Evolutionary conservation across 2,113 vertebrate genomes (phyloP), one percentile per base, ranked within the genome.

Genomic region (Hippocampus guttulatus): DNA sequence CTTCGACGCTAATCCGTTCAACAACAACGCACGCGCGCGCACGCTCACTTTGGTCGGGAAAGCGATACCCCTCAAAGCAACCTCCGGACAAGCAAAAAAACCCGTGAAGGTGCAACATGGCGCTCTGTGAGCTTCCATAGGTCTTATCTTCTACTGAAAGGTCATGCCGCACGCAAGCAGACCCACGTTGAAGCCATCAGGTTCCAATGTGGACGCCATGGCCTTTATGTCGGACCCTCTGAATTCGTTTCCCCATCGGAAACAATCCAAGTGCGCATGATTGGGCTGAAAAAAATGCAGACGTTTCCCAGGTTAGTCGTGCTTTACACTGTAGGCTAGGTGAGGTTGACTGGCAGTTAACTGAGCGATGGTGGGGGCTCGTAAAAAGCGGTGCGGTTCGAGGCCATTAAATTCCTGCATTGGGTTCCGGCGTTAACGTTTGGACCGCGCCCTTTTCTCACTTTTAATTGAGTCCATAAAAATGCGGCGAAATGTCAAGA

Each of bases 51-150:
- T 30, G 25, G 30, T 25, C 25, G 51, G 78, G 68, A 73, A 77
- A 57, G 51, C 25, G 71, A 75, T 57, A 57, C 76, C 51, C 68
- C 64, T 55, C 58, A 65, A 61, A 68, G 74, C 62, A 70, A 64
- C 54, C 69, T 49, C 72, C 25, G 69, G 71, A 80, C 66, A 68
- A 79, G 68, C 45, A 33, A 64, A 57, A 73, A 68, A 65, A 21
- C 67, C 69, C 51, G 5, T 69, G 69, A 75, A 83, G 84, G 63
- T 82, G 79, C 58, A 38, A 84, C 74, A 54, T 76, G 64, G 75
- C 67, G 40, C 78, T 14, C 67, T 63, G 64, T 75, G 61, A 11
- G 64, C 61, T 87, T 83, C 65, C 78, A 3, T 14, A 74, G 71
- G 76, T 77, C 72, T 78, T 78, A 68, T 83, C 80, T 81, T 70